Conservation (phyloP, 2,888 invertebrate genomes). For the Ophraella communa region DNA sequence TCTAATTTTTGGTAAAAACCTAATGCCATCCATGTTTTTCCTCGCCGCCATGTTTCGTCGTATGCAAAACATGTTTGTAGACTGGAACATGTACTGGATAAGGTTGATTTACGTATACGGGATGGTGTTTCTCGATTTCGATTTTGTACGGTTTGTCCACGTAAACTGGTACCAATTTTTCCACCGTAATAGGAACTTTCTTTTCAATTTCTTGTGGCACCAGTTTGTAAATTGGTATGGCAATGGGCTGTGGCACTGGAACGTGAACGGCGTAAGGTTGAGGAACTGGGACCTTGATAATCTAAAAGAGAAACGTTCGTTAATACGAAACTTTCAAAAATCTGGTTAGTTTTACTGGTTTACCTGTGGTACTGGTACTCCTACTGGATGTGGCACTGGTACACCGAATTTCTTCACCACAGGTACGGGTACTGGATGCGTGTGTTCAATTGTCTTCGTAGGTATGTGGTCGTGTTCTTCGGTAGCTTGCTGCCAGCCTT, state of each 20-base stretch:
- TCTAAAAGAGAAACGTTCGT: conserved; percentile 54
- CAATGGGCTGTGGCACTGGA: conserved; percentile 73
- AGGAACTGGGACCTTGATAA: conserved; percentile 74
- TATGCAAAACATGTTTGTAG: conserved; percentile 76
- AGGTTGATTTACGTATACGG: conserved; percentile 69
- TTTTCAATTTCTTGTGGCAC: conserved; percentile 76
- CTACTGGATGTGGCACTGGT: conserved; percentile 76
- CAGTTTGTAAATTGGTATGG: conserved; percentile 75
- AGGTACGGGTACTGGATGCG: conserved; percentile 73
- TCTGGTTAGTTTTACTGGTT: conserved; percentile 2
- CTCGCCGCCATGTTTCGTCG: conserved; percentile 54
- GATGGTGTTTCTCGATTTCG: conserved; percentile 76
- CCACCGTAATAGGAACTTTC: conserved; percentile 76
- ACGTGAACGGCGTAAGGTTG: conserved; percentile 79
- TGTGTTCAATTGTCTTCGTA: conserved; percentile 71
- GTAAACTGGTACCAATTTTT: conserved; percentile 74
- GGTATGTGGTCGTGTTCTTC: conserved; percentile 61
- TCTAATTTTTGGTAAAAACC: conserved; percentile 9
- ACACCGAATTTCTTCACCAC: conserved; percentile 76
- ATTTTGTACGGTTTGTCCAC: conserved; percentile 79
- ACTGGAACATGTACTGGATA: conserved; percentile 78
- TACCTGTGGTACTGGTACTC: conserved; percentile 73
- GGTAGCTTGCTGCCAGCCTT: conserved; percentile 58
- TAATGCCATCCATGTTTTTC: conserved; percentile 42
- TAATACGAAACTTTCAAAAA: neutral